Evolutionary conservation across 1,140 invertebrate genomes (phyloP), one percentile per base, ranked within the genome.

Genomic region (Plutomurus gul): DNA sequence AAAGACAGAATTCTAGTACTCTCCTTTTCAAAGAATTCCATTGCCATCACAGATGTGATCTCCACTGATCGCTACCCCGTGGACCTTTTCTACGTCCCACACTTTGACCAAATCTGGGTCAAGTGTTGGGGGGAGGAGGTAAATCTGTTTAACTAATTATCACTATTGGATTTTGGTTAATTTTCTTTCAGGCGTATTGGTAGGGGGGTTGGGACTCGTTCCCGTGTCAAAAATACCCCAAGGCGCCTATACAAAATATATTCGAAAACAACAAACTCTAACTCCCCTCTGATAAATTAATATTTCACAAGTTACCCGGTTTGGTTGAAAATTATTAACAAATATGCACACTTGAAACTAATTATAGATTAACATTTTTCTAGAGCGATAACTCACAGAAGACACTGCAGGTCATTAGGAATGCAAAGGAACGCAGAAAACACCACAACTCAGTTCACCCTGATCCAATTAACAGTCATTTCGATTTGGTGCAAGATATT

Each of bases 21-120:
- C 80, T 92, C 91, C 77, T 90, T 91, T 82, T 88, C 91, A 73
- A 91, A 93, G 84, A 72, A 72, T 43, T 72, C 70, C 84, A 92
- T 92, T 91, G 90, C 92, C 18, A 91, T 92, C 25, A 91, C 92
- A 16, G 91, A 92, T 84, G 91, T 91, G 30, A 90, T 94, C 6
- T 87, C 90, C 11, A 94, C 93, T 5, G 93, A 94, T 84, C 91
- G 92, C 84, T 90, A 90, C 83, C 93, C 93, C 4, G 92, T 93
- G 4, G 90, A 92, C 73, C 85, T 94, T 5, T 89, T 91, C 83
- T 93, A 94, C 85, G 91, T 94, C 3, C 89, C 90, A 36, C 90
- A 92, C 84, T 85, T 94, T 72, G 93, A 94, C 85, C 92, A 94
- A 86, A 90, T 94, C 1, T 94, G 93, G 93, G 88, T 94, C 4